A percentile compares a stretch with the other conserved stretches of the same genome.
phyloP scores from a whole-genome alignment of 1,140 invertebrate species.

The Drosophila varians region DNA sequence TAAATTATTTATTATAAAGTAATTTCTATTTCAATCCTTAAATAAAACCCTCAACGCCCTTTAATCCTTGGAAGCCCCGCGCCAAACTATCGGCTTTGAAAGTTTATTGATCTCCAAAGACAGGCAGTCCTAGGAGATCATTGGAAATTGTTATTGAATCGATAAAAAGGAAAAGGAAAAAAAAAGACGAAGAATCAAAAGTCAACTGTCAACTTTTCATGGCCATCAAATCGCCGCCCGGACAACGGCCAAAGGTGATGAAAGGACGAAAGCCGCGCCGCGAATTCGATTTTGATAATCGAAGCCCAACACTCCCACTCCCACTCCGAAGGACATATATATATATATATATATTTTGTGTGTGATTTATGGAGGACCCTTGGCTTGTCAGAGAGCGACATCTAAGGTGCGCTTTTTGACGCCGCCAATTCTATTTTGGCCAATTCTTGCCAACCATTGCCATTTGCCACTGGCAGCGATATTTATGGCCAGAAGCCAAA shows the following conservation, averaged over 20 bases:
- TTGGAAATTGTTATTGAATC: background rate
- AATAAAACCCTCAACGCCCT: no score
- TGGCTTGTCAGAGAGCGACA: constrained; percentile 28
- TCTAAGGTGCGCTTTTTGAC: constrained; percentile 67
- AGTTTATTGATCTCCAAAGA: background rate
- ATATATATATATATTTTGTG: constrained; percentile 2
- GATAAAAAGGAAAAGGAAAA: no score
- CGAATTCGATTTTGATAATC: background rate
- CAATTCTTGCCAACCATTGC: constrained; percentile 18
- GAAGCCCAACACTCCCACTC: constrained; percentile 24
- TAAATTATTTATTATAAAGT: no score
- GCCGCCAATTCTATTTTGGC: constrained; percentile 75
- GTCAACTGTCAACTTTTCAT: constrained; percentile 73
- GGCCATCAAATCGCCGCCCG: constrained; percentile 74
- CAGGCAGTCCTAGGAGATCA: constrained; percentile 5
- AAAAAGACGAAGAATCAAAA: constrained; percentile 54
- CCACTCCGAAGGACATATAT: constrained; percentile 20
- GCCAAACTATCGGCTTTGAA: background rate
- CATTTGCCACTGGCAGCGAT: constrained; percentile 33
- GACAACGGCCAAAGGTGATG: constrained; percentile 31
- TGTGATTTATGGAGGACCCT: constrained; percentile 23
- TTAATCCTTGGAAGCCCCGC: no score
- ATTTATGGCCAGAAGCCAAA: constrained; percentile 50
- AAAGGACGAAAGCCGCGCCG: constrained; percentile 64
- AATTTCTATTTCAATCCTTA: no score